These are phyloP conservation scores for Prionchulus punctatus DNA, from an alignment of 2,888 invertebrate genomes.

Conservation along the genomic window DNA sequence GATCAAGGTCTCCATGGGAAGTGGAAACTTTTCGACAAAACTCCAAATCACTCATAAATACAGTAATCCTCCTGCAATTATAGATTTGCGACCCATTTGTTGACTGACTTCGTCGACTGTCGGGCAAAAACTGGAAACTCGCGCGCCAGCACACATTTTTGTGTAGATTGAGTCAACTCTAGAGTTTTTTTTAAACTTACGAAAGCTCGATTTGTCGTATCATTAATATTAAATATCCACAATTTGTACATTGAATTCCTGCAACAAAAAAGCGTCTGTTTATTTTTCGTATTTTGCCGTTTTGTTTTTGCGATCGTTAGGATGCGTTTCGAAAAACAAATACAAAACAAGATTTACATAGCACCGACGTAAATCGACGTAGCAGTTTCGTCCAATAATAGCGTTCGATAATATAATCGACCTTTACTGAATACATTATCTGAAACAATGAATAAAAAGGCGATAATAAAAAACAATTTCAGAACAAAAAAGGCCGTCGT, in stretches of 20 bases:
- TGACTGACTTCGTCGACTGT: no score
- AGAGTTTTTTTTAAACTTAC: conserved; percentile 12
- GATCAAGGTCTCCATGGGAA: no score
- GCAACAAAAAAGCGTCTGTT: not conserved
- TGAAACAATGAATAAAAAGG: no score
- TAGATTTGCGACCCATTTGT: no score
- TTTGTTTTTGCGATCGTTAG: not conserved
- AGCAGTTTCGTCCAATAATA: conserved; percentile 21
- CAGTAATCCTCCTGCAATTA: no score
- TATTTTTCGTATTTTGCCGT: not conserved
- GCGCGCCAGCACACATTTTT: no score
- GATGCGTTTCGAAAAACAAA: not conserved
- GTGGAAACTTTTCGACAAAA: no score
- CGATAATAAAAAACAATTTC: no score
- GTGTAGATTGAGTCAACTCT: no score
- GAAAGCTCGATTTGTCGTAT: conserved; percentile 20
- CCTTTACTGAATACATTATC: conserved; percentile 25
- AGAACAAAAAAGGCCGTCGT: no score
- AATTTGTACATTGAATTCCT: conserved; percentile 12
- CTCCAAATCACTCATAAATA: no score
- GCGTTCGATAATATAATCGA: conserved; percentile 21
- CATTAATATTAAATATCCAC: conserved; percentile 29
- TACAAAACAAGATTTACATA: conserved; percentile 12
- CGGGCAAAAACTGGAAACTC: no score
- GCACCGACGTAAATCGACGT: conserved; percentile 30